These are phyloP conservation scores for Sinopyrophorus schimmeli DNA, from an alignment of 2,888 invertebrate species.

Conservation along the genomic window DNA sequence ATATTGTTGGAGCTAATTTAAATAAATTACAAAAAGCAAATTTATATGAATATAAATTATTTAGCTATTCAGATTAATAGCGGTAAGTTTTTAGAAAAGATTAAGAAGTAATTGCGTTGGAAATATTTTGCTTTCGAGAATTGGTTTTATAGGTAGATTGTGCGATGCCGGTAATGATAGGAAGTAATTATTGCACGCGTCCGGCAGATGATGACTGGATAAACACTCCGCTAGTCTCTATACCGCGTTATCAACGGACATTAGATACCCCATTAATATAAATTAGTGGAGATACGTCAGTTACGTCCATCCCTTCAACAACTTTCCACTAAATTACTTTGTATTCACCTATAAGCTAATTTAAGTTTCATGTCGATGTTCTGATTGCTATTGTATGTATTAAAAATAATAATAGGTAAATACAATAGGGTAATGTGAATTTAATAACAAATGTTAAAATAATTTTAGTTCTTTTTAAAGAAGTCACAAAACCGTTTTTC, in stretches of 20 bases:
- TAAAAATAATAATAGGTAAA: too few species aligned
- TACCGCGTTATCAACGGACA: slow-evolving; percentile 46
- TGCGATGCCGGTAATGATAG: slow-evolving; percentile 44
- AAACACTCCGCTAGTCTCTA: slow-evolving; percentile 45
- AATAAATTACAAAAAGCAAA: too few species aligned
- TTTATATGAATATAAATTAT: too few species aligned
- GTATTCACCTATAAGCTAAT: slow-evolving; percentile 44
- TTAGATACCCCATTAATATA: slow-evolving; percentile 53
- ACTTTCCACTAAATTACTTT: slow-evolving; percentile 44
- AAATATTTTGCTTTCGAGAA: slow-evolving; percentile 4
- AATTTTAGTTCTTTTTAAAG: slow-evolving; percentile 6
- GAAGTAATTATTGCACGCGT: slow-evolving; percentile 50
- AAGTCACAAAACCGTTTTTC: background rate
- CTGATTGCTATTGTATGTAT: too few species aligned
- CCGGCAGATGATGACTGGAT: slow-evolving; percentile 49
- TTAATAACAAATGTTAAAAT: too few species aligned
- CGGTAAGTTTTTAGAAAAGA: background rate
- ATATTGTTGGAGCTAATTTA: too few species aligned
- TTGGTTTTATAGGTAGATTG: slow-evolving; percentile 22
- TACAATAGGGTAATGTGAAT: too few species aligned
- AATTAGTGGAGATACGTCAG: slow-evolving; percentile 48
- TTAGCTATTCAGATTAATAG: too few species aligned
- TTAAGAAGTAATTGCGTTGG: slow-evolving; percentile 1
- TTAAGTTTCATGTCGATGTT: slow-evolving; percentile 39
- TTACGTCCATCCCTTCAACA: slow-evolving; percentile 38